Base-by-base conservation (phyloP, 1,140 invertebrate genomes). In the Sarcophaga bullata region DNA sequence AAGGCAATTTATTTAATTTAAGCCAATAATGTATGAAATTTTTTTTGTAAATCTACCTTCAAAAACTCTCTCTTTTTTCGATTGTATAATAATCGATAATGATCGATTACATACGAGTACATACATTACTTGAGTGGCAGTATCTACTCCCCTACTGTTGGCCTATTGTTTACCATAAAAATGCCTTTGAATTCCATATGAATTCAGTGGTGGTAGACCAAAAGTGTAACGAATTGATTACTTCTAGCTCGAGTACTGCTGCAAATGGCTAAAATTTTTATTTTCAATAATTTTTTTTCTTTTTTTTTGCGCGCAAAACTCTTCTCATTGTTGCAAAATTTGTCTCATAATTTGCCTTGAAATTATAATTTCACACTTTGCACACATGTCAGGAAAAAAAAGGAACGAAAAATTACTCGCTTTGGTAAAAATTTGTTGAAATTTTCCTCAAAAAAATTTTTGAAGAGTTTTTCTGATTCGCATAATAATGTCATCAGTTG, bases 401-500 rank as follows among this genome's bases (percentile, higher is more conserved):
- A 58, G 80, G 13, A n/a, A 47, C 15, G n/a, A n/a, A 48, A 47
- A 49, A 8, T 75, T 47, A 8, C 47, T 47, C 11, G 46, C 19
- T 47, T 68, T 68, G 62, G 6, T 13, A 54, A 80, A 80, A 62
- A 52, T 80, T 47, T 25, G 46, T 8, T 1, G 10, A 80, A 17
- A 52, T 80, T 58, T 15, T 80, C 2, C 49, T 17, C 1, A 76
- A 80, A 58, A 80, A 80, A n/a, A n/a, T n/a, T 47, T 62, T 9
- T 46, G 37, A 15, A 58, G 46, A 62, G 58, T 80, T 80, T 54
- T 47, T 80, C 62, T 80, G 11, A 17, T 10, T 68, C 52, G 25
- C 47, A 37, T 37, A 80, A 80, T 80, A 80, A 80, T 80, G 80
- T 80, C 80, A 80, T 80, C 37, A 19, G 19, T 78, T 78, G n/a